A percentile compares a stretch with the other conserved stretches of the same genome.
Conservation (phyloP, 1,140 invertebrate species). For the Heliconius nattereri region DNA sequence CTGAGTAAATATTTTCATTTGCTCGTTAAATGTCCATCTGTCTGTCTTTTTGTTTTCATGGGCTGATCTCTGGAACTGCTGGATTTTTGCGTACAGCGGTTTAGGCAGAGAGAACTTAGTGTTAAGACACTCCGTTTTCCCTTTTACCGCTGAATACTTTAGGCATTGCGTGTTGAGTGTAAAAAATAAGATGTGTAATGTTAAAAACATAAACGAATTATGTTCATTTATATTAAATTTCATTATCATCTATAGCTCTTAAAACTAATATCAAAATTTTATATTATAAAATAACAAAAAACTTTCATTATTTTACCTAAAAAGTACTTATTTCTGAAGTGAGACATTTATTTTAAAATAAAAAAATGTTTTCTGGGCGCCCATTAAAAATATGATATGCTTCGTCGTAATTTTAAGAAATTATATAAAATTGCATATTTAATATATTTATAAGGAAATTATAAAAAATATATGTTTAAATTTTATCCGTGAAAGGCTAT, state of each 20-base stretch:
- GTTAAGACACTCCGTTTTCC: too few species aligned
- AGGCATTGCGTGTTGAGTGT: too few species aligned
- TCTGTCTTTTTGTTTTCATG: too few species aligned
- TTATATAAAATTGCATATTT: background rate
- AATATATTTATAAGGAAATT: background rate
- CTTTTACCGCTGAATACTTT: too few species aligned
- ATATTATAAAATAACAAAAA: too few species aligned
- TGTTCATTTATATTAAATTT: background rate
- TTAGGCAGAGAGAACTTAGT: too few species aligned
- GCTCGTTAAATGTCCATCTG: background rate
- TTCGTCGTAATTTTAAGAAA: background rate
- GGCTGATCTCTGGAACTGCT: too few species aligned
- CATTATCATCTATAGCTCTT: background rate
- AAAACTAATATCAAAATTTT: background rate
- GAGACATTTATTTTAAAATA: background rate
- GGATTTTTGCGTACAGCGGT: too few species aligned
- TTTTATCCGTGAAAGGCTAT: background rate
- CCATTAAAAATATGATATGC: background rate
- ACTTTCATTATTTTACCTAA: background rate
- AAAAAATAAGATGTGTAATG: too few species aligned
- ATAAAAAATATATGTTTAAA: background rate
- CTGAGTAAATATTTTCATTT: slow-evolving; percentile 10
- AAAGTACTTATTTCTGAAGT: background rate
- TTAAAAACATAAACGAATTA: too few species aligned
- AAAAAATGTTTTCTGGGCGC: background rate